phyloP scores from a whole-genome alignment of 2,113 vertebrate species.

The Heterochromis multidens region DNA sequence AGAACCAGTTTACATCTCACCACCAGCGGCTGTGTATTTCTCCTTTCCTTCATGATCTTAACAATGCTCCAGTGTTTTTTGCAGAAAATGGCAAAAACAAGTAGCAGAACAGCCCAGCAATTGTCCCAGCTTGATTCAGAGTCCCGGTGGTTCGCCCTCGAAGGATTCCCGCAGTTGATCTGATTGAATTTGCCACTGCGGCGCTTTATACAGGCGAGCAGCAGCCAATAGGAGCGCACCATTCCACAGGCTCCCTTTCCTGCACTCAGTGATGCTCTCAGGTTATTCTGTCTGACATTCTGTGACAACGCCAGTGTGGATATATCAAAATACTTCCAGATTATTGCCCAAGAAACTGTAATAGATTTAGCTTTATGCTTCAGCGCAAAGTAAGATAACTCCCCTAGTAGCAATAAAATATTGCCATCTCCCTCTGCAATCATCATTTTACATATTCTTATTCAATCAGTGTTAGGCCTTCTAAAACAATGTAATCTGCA shows the following conservation, averaged over 20 bases:
- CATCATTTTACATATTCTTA: neutral
- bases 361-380: neutral
- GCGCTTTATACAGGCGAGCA: conserved; percentile 62
- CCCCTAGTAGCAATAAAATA: neutral
- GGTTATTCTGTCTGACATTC: neutral
- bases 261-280: neutral
- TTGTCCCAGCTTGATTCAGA: neutral
- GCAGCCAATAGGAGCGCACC: conserved; percentile 70
- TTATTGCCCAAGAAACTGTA: neutral
- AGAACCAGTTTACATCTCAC: conserved; percentile 94
- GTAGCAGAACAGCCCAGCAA: neutral
- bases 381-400: neutral
- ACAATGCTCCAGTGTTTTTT: neutral
- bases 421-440: rapidly evolving
- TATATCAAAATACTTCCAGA: neutral
- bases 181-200: conserved; percentile 69
- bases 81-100: neutral
- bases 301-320: neutral
- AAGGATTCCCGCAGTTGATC: conserved; percentile 63
- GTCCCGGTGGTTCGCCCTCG: neutral
- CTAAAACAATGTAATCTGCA: neutral
- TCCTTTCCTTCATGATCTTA: conserved; percentile 90
- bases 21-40: conserved; percentile 83
- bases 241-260: conserved; percentile 36
- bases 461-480: neutral